A percentile compares a stretch with the other conserved stretches of the same genome.
phyloP scores from a whole-genome alignment of 2,888 invertebrate species.

The Caradrina clavipalpis region DNA sequence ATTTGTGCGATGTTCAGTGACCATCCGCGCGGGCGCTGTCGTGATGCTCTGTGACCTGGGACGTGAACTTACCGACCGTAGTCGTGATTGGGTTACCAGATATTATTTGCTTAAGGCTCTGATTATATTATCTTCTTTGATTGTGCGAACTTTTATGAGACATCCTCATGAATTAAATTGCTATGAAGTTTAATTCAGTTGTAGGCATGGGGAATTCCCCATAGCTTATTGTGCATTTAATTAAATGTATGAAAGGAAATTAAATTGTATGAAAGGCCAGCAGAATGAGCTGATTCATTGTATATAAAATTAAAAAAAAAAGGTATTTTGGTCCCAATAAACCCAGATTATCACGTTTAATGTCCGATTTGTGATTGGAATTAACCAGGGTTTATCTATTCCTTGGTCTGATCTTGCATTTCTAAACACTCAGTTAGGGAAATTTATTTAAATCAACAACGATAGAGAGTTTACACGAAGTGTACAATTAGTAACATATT shows the following conservation, averaged over 20 bases:
- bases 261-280: neutral
- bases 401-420: too few species aligned
- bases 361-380: too few species aligned
- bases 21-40: constrained; percentile 68
- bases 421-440: too few species aligned
- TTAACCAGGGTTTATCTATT: too few species aligned
- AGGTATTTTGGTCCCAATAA: neutral
- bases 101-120: constrained; percentile 40
- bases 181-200: neutral
- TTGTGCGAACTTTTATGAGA: neutral
- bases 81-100: constrained; percentile 64
- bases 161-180: neutral
- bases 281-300: neutral
- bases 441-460: too few species aligned
- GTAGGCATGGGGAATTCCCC: too few species aligned
- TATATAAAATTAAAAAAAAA: neutral
- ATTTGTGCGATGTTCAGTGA: constrained; percentile 61
- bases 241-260: neutral
- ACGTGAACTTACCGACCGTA: constrained; percentile 67
- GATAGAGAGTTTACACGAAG: too few species aligned
- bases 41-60: constrained; percentile 71
- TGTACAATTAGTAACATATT: too few species aligned
- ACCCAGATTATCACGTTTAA: neutral
- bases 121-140: constrained; percentile 1
- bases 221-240: too few species aligned